Base-by-base conservation (phyloP, 2,113 vertebrate genomes). In the Leptobrachium ailaonicum region DNA sequence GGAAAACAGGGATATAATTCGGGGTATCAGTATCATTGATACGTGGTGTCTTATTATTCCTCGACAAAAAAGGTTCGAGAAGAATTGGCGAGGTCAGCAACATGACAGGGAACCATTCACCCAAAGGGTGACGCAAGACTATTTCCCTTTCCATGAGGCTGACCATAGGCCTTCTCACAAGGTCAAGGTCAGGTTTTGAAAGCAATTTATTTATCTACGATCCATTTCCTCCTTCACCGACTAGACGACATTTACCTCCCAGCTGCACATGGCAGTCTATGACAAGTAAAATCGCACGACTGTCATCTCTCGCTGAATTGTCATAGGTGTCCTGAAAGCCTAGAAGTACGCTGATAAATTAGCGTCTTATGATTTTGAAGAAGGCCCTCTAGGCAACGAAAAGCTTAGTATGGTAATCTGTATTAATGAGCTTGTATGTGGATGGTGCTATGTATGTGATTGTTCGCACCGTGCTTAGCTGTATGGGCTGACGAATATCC, bases 281-380 rank as follows among this genome's bases (percentile, higher is more conserved):
- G 79, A 67, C 64, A 80, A 80, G 74, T 68, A 80, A 80, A 80
- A 74, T 70, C 79, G 74, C 64, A 47, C 47, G 73, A 68, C 73
- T 75, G 72, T 54, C 62, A 75, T 80, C 72, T 64, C 66, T 20
- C 20, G 40, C 66, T 62, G 72, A 63, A 69, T 80, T 80, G 73
- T 80, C 72, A 75, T 75, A 80, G 79, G 72, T 80, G 72, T 74
- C 64, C 79, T 67, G 78, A n/a, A 71, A 67, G 78, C 71, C 54
- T 80, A 54, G 79, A 69, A 74, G 64, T 69, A 75, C 53, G 53
- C 45, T 53, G 72, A 80, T 80, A 71, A 80, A 80, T 80, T 80
- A 80, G 73, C 75, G 41, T 75, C 79, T 75, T 80, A 62, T 75
- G 64, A 80, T 75, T 75, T 75, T 63, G 71, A 75, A 63, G 75